Evolutionary conservation across 2,113 vertebrate species (phyloP).

Genomic region (Lates calcarifer): DNA sequence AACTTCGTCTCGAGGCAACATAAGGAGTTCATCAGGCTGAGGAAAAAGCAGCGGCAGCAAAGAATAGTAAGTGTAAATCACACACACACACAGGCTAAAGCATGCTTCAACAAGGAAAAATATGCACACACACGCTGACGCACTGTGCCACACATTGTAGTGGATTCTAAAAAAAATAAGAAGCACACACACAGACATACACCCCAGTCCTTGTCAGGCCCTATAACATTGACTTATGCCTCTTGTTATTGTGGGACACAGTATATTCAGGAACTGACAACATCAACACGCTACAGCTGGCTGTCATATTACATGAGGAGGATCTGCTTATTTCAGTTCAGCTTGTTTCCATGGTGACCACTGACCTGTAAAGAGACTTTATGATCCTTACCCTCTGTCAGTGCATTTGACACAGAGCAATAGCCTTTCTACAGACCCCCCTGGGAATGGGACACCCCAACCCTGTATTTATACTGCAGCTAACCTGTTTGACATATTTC

Average conservation of each 20-base stretch:
- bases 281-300: slow-evolving; percentile 75
- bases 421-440: slow-evolving; percentile 12
- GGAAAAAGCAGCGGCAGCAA: slow-evolving; percentile 88
- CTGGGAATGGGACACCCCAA: neutral
- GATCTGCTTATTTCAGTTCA: slow-evolving; percentile 62
- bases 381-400: slow-evolving; percentile 36
- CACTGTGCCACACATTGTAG: slow-evolving; percentile 1
- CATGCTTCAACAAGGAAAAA: slow-evolving; percentile 19
- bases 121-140: slow-evolving; percentile 15
- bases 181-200: slow-evolving; percentile 32
- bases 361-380: slow-evolving; percentile 61
- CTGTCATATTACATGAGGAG: slow-evolving; percentile 74
- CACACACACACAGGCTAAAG: slow-evolving; percentile 15
- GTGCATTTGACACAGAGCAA: slow-evolving; percentile 41
- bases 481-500: neutral
- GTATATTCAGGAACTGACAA: slow-evolving; percentile 68
- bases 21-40: slow-evolving; percentile 92
- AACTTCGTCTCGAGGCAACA: slow-evolving; percentile 95
- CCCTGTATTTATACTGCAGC: neutral
- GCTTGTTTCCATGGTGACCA: slow-evolving; percentile 68
- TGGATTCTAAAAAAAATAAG: slow-evolving; percentile 33
- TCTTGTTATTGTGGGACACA: slow-evolving; percentile 60
- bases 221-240: slow-evolving; percentile 61
- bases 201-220: slow-evolving; percentile 45
- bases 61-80: slow-evolving; percentile 86